phyloP scores from a whole-genome alignment of 1,140 invertebrate species.

The Diorhabda elongata region DNA sequence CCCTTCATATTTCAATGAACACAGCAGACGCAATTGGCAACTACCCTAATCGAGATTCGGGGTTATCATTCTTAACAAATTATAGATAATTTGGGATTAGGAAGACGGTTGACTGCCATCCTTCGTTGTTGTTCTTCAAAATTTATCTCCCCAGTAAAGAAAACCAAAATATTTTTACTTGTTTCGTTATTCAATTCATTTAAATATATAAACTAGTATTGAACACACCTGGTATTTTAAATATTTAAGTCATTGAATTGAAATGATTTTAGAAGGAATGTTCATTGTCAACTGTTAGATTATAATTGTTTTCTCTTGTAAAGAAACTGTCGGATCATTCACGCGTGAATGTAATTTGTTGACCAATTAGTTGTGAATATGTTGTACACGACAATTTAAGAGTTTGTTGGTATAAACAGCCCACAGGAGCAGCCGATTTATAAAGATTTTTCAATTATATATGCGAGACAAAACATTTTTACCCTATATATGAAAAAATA shows the following conservation, averaged over 20 bases:
- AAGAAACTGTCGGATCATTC: background rate
- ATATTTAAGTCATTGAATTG: background rate
- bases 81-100: no score
- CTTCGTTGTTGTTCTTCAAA: no score
- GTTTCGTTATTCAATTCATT: background rate
- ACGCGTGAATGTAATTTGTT: constrained; percentile 2
- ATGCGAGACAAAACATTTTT: background rate
- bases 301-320: constrained; percentile 1
- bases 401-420: background rate
- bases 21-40: no score
- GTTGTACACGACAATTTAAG: background rate
- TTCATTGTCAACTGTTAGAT: constrained; percentile 2
- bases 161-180: constrained; percentile 1
- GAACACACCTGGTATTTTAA: no score
- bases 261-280: background rate
- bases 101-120: no score
- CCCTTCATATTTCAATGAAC: no score
- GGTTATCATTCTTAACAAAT: no score
- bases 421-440: background rate
- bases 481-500: no score
- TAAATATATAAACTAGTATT: no score
- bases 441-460: background rate
- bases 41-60: no score
- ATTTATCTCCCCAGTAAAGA: background rate
- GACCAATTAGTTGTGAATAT: background rate